Conservation (phyloP, 1,140 invertebrate genomes). For the Brachionus manjavacas region DNA sequence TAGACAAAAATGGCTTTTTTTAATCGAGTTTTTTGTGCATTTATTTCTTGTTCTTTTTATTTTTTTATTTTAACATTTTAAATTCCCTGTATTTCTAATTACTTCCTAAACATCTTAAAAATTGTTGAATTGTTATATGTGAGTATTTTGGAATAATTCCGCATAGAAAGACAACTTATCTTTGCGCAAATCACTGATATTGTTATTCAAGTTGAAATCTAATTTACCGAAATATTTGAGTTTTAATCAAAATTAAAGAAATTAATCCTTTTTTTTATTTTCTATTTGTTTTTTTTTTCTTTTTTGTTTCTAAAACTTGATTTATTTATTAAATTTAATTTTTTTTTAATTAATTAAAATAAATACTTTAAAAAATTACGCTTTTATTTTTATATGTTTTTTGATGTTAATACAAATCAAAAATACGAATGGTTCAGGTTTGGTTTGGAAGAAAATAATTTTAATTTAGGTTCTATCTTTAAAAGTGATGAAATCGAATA, state of each 20-base stretch:
- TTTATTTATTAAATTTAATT: conserved; percentile 1
- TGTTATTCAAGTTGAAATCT: neutral
- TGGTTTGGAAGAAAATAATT: too few species aligned
- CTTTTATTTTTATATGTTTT: neutral
- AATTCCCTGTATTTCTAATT: neutral
- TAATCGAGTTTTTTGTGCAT: neutral
- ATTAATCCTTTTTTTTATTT: neutral
- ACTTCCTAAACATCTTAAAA: neutral
- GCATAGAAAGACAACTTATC: neutral
- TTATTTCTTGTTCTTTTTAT: neutral
- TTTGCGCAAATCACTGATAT: neutral
- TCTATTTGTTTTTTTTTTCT: neutral
- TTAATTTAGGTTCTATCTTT: too few species aligned
- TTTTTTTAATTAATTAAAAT: conserved; percentile 9
- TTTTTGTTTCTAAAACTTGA: neutral
- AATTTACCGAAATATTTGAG: neutral
- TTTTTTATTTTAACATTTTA: neutral
- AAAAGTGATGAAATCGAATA: too few species aligned
- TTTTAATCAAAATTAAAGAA: neutral
- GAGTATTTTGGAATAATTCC: neutral
- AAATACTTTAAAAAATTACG: neutral
- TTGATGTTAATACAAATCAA: too few species aligned
- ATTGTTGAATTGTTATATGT: neutral
- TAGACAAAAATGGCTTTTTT: neutral
- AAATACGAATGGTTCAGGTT: too few species aligned